Conservation (phyloP, 2,888 invertebrate genomes). For the Anodontia alba region DNA sequence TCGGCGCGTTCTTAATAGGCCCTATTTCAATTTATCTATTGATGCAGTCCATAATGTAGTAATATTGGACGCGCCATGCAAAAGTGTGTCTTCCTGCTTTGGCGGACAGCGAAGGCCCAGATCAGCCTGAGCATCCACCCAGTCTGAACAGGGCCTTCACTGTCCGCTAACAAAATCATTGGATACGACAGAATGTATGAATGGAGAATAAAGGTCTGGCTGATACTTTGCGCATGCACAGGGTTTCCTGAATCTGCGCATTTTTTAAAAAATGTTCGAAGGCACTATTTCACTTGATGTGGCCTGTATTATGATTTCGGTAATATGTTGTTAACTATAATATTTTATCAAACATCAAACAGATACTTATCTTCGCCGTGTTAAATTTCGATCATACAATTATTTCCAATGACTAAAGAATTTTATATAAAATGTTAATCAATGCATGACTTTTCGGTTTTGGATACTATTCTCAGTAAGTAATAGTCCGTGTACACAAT, state of each 20-base stretch:
- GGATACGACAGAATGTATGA: too few species aligned
- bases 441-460: slow-evolving; percentile 11
- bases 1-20: too few species aligned
- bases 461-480: slow-evolving; percentile 6
- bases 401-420: slow-evolving; percentile 18
- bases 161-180: too few species aligned
- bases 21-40: not conserved
- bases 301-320: not conserved
- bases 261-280: too few species aligned
- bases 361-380: slow-evolving; percentile 16
- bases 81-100: too few species aligned
- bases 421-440: slow-evolving; percentile 20
- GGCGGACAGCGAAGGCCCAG: too few species aligned
- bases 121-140: not conserved
- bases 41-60: not conserved
- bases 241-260: too few species aligned
- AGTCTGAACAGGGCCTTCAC: too few species aligned
- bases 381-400: slow-evolving; percentile 18
- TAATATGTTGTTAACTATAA: slow-evolving; percentile 15
- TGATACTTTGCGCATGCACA: too few species aligned
- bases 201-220: too few species aligned
- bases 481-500: not conserved
- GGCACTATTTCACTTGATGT: too few species aligned
- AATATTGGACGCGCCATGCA: too few species aligned
- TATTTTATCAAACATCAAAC: slow-evolving; percentile 20